phyloP scores from a whole-genome alignment of 2,113 vertebrate genomes.

The Sinosuthora webbiana region DNA sequence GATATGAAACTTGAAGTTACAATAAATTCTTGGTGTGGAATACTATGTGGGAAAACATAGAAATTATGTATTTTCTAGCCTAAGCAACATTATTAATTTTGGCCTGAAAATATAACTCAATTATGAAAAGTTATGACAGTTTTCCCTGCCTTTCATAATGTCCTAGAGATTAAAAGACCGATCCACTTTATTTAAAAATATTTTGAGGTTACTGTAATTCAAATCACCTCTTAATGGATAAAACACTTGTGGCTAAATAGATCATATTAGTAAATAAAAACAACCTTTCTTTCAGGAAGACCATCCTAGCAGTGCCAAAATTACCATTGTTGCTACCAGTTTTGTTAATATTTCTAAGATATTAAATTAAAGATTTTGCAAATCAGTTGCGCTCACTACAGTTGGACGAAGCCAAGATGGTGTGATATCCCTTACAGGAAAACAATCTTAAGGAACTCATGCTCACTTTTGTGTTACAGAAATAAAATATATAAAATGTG shows the following conservation, averaged over 20 bases:
- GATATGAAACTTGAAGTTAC: background rate
- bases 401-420: background rate
- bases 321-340: background rate
- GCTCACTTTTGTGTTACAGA: background rate
- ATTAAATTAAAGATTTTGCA: background rate
- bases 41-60: background rate
- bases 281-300: background rate
- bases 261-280: background rate
- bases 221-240: background rate
- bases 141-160: background rate
- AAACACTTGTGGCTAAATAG: background rate
- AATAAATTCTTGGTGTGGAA: background rate
- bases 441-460: background rate
- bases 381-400: background rate
- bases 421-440: background rate
- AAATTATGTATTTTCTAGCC: background rate
- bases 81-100: background rate
- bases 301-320: background rate
- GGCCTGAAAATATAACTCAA: background rate
- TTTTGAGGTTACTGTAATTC: background rate
- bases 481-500: background rate
- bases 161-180: background rate
- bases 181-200: background rate
- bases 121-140: background rate
- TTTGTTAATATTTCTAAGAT: background rate